phyloP scores from a whole-genome alignment of 2,888 invertebrate genomes.

The Chalcosyrphus nemorum region DNA sequence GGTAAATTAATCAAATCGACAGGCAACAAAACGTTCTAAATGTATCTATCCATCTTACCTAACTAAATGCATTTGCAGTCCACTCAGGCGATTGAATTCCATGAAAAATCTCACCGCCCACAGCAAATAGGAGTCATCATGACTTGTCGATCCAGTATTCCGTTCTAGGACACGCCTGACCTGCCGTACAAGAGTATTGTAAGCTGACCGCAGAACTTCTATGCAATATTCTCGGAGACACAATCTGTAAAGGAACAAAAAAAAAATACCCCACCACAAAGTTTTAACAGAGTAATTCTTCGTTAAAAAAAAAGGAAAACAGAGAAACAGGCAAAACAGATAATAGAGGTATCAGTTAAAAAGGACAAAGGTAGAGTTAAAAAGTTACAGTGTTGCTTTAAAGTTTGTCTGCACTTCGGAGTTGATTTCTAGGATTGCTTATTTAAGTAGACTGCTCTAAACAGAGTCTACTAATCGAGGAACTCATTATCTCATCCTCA shows the following conservation, averaged over 20 bases:
- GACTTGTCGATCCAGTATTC: constrained; percentile 87
- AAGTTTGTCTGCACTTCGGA: no score
- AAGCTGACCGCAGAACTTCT: constrained; percentile 95
- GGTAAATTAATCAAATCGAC: constrained; percentile 60
- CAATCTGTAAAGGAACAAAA: constrained; percentile 86
- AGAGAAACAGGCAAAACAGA: constrained; percentile 10
- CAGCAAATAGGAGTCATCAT: constrained; percentile 96
- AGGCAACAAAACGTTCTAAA: constrained; percentile 28
- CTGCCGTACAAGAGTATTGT: constrained; percentile 95
- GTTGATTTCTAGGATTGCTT: no score
- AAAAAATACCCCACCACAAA: not conserved
- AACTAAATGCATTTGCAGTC: constrained; percentile 93
- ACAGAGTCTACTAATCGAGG: no score
- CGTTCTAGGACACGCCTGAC: constrained; percentile 90
- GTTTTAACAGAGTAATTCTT: constrained; percentile 46
- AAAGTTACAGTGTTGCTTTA: not conserved
- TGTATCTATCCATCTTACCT: constrained; percentile 84
- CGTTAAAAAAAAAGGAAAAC: not conserved
- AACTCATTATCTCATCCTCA: no score
- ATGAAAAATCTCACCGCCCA: constrained; percentile 98
- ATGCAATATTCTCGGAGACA: constrained; percentile 97
- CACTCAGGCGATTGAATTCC: constrained; percentile 96
- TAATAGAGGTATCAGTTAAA: constrained; percentile 19
- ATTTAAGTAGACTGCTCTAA: no score
- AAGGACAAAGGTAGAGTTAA: not conserved